Base-by-base conservation (phyloP, 2,888 invertebrate species). In the Eulithis prunata region DNA sequence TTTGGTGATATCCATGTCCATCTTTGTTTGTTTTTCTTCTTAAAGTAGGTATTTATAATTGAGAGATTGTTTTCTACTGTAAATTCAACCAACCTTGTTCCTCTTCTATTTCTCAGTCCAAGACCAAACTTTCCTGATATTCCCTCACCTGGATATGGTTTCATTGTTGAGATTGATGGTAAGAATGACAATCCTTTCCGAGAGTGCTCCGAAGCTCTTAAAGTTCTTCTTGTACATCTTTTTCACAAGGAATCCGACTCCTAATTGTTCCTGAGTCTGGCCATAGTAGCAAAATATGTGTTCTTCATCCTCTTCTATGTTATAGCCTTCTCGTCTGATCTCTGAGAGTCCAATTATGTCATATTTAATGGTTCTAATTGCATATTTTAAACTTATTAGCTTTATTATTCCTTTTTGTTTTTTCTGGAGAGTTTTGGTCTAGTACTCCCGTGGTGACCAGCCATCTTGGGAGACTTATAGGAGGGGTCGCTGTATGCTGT, bases 361-460 rank as follows among this genome's bases (percentile, higher is more conserved):
- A 36, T 7, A 54, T 13, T 54, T 54, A 10, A 51, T 3, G 8
- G 6, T 7, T 21, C 10, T 51, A 10, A 51, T 21, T 21, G 14
- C 14, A 28, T 51, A 4, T 2, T 51, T 14, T 28, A 51, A 21
- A 3, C 14, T 14, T 8, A 28, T 51, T 28, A 11, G 1, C 14
- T 14, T 51, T 41, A n/a, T 56, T 28, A 45, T 47, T 7, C 10
- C 28, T 57, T 47, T 13, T 2, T 46, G 47, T 57, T 14, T 8
- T 11, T 11, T 28, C 28, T 46, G 32, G 56, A 45, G 56, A 45
- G 56, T 56, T 43, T 43, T 56, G 28, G 56, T 56, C 45, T 56
- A 45, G 43, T 56, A 21, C 14, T 45, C 56, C 56, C 56, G 93
- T 92, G 77, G 56, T 43, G 47, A 47, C 47, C 13, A 14, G 47